Evolutionary conservation across 2,113 vertebrate genomes (phyloP), one percentile per base, ranked within the genome.

Genomic region (Lasiurus borealis): DNA sequence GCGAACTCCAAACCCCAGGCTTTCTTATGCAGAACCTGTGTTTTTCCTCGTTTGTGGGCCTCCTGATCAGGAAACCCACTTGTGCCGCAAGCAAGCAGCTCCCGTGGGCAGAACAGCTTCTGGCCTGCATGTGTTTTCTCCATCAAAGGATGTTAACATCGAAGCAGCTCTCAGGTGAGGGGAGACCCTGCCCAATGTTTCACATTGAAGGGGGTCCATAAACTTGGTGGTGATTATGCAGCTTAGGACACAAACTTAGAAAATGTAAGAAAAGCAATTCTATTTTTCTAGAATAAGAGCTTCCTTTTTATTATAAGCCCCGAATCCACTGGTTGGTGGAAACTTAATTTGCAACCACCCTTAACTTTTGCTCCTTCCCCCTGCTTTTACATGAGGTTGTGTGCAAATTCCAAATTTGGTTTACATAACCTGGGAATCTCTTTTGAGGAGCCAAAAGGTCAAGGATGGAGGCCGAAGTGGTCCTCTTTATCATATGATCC

Each of bases 201-300:
- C 40, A 46, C 19, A 5, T 8, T 59, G 19, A 82, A 48, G 64
- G 11, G n/a, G 3, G 27, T 57, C n/a, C 72, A 50, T 36, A 34
- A 1, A 48, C 10, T n/a, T 76, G 40, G 34, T 88, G 34, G 16
- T 84, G 66, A 93, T 62, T 82, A 66, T 19, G n/a, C 52, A 44
- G 44, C 54, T 94, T 62, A 68, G 15, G 23, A 68, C 12, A 85
- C 12, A 57, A 77, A 34, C 54, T 73, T 77, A 31, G n/a, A 86
- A 86, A 89, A 15, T 64, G 46, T 36, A 40, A 57, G 62, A 78
- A 89, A 68, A 52, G 34, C 50, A 59, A 73, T 19, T 52, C 71
- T 66, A 66, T 73, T 82, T 96, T 86, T 82, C 59, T 48, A 40
- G 19, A 87, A 12, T 27, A 80, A 75, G 76, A 78, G 77, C 5